Base-by-base conservation (phyloP, 2,888 invertebrate species). In the Doris montereyensis region DNA sequence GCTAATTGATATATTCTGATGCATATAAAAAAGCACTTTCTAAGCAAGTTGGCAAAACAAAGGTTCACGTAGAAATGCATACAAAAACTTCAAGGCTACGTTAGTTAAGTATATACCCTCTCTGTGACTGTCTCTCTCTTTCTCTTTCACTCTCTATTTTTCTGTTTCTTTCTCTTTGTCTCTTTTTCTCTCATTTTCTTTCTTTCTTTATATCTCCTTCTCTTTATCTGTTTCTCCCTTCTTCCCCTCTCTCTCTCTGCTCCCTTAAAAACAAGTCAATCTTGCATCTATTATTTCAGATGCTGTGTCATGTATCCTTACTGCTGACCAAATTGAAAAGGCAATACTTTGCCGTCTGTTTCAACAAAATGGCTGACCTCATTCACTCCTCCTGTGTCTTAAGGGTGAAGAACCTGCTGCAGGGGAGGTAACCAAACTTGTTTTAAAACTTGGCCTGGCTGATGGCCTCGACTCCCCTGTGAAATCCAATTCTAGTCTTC, bases 281-380 rank as follows among this genome's bases (percentile, higher is more conserved):
- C n/a, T n/a, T n/a, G n/a, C n/a, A n/a, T n/a, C n/a, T n/a, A n/a
- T n/a, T n/a, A n/a, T n/a, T n/a, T 68, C 84, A 88, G 88, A 84
- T 84, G 17, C 75, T 86, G 32, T 85, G 85, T 62, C 84, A 85
- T 41, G 83, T 86, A 75, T 80, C 87, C 35, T 78, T 88, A 26
- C 78, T 87, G 70, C 85, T 87, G 71, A 79, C 86, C 28, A 88
- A 86, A 77, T 83, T 88, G 35, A 86, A 88, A 81, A 83, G 84
- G 8, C 86, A 87, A 72, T 88, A 88, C 78, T 86, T 87, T 77
- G 82, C 86, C 28, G 75, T 87, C 80, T 87, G 87, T 77, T 83
- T 85, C 58, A 82, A 83, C 67, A 82, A 84, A 4, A 82, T 88
- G 73, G 79, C 83, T n/a, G 83, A 85, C 32, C 82, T 86, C 58